Base-by-base conservation (phyloP, 23 tunicate genomes). In the Halocynthia aurantium region DNA sequence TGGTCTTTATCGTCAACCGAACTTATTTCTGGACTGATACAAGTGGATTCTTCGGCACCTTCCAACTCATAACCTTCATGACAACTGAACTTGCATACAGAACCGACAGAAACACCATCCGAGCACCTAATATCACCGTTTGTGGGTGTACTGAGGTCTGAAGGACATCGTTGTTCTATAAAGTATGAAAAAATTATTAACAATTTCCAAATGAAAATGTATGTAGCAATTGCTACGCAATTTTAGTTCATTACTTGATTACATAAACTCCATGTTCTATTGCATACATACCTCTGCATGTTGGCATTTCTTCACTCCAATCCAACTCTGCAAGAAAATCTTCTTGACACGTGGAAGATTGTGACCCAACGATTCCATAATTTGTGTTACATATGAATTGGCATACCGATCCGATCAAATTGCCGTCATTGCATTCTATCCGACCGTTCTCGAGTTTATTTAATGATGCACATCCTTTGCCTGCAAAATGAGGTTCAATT, bases 61-160 rank as follows among this genome's bases (percentile, higher is more conserved):
- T 49, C 50, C 6, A 83, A 65, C 8, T 12, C n/a, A 40, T 83
- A 83, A 17, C 87, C 87, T 8, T 80, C 70, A 18, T 57, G 49
- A 57, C 88, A 84, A 51, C 50, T 57, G 31, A 77, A 77, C 6
- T 8, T 51, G 51, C 88, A 84, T 18, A 7, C 64, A 22, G 88
- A 84, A 21, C 77, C 78, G 69, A 52, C 50, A 0, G 65, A 52
- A n/a, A 61, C 62, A 17, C 18, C 63, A 17, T 77, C 71, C 51
- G 51, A 55, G 70, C 88, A 84, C 12, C 18, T 52, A 13, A 61
- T 52, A 22, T 8, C 82, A 10, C 83, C 88, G 5, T 84, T 55
- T 9, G 15, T 50, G 8, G 78, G 78, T 21, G 78, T 74, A 10
- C 6, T 6, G 19, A 65, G 70, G 31, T 65, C 22, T 6, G 15